Conservation (phyloP, 2,797 vertebrate genomes). For the Leuciscus waleckii region DNA sequence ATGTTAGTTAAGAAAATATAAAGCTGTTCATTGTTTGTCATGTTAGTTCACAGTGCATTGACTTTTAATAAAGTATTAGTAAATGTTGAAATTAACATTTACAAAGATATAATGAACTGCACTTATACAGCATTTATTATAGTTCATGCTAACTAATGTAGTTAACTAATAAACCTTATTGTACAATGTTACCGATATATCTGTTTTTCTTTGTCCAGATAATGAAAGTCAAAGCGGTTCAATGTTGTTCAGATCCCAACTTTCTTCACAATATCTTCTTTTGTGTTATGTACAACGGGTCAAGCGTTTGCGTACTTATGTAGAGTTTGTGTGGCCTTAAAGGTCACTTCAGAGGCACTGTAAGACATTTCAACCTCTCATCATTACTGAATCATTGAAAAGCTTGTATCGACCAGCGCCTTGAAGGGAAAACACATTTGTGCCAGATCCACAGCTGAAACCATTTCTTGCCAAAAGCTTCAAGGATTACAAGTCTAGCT, state of each 20-base stretch:
- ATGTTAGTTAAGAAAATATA: too few species aligned
- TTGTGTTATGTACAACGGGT: neutral
- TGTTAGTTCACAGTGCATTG: too few species aligned
- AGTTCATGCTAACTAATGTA: too few species aligned
- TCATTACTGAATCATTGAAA: slow-evolving; percentile 16
- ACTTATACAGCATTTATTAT: too few species aligned
- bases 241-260: neutral
- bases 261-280: neutral
- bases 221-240: neutral
- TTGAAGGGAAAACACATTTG: slow-evolving; percentile 7
- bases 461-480: slow-evolving; percentile 1
- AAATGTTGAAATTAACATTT: too few species aligned
- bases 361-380: slow-evolving; percentile 14
- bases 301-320: neutral
- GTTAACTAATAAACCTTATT: too few species aligned
- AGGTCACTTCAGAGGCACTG: neutral
- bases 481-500: slow-evolving; percentile 4
- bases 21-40: too few species aligned
- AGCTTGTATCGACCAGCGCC: neutral
- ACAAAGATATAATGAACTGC: too few species aligned
- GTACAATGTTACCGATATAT: neutral
- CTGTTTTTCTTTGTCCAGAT: neutral
- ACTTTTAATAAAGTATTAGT: too few species aligned
- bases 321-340: neutral
- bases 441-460: neutral